Percentiles rank a stretch among this genome's conserved stretches.
phyloP scores from a whole-genome alignment of 2,113 vertebrate genomes.

The Stegostoma tigrinum region DNA sequence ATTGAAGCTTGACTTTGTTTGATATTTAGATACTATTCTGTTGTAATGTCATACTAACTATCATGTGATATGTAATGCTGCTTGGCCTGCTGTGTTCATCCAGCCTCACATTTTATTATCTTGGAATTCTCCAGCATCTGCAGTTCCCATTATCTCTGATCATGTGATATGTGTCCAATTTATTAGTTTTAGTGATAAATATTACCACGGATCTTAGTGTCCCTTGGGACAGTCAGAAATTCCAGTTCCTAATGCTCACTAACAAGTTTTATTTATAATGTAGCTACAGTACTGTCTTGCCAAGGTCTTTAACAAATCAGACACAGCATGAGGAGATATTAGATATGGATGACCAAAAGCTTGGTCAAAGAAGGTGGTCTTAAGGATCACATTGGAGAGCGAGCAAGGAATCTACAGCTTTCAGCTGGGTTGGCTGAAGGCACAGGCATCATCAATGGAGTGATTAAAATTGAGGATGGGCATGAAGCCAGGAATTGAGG shows the following conservation, averaged over 20 bases:
- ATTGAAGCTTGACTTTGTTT: no score
- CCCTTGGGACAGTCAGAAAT: not conserved
- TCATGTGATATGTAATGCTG: no score
- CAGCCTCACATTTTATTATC: no score
- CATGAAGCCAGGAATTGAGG: not conserved
- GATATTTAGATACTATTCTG: no score
- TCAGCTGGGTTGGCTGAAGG: not conserved
- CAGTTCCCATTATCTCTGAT: no score
- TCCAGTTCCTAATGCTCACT: not conserved
- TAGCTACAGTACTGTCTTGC: not conserved
- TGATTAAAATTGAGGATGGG: not conserved
- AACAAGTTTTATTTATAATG: not conserved
- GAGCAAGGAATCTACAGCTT: not conserved
- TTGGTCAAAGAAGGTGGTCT: not conserved
- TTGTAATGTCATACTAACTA: no score
- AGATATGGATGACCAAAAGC: not conserved
- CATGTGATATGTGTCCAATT: no score
- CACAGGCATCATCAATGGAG: not conserved
- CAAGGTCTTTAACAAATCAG: not conserved
- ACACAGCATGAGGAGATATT: no score
- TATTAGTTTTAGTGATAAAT: no score
- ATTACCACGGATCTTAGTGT: no score
- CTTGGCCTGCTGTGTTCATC: no score
- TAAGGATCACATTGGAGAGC: not conserved
- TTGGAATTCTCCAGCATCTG: no score